Evolutionary conservation across 2,888 invertebrate species (phyloP).

Genomic region (Agonopterix subpropinquella): DNA sequence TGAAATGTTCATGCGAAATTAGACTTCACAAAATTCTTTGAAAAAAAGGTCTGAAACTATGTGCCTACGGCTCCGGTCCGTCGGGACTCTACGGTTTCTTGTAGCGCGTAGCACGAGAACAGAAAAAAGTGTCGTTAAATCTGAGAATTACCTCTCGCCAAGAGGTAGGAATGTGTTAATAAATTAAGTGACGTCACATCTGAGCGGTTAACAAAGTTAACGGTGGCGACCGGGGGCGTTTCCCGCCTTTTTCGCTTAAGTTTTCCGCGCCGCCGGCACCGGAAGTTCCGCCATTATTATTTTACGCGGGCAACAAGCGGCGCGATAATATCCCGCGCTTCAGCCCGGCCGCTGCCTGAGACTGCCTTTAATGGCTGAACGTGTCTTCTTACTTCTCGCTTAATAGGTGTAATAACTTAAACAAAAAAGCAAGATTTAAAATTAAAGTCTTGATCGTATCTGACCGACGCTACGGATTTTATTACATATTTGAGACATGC

Average conservation of each 20-base stretch:
- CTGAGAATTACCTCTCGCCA: conserved; percentile 43
- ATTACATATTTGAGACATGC: conserved; percentile 2
- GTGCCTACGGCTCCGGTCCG: conserved; percentile 12
- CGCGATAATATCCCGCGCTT: conserved; percentile 73
- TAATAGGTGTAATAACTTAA: conserved; percentile 73
- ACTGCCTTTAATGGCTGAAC: conserved; percentile 65
- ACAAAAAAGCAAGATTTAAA: conserved; percentile 58
- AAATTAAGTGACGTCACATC: conserved; percentile 75
- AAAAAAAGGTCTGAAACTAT: too few species aligned
- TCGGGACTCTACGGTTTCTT: conserved; percentile 28
- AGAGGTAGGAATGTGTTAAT: conserved; percentile 66
- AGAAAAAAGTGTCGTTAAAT: conserved; percentile 57
- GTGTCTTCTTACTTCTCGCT: conserved; percentile 70
- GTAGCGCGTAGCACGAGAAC: conserved; percentile 46
- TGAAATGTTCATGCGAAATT: too few species aligned
- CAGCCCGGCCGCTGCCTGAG: conserved; percentile 48
- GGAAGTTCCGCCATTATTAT: conserved; percentile 77
- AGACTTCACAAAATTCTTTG: too few species aligned
- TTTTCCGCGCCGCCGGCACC: conserved; percentile 74
- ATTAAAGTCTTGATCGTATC: conserved; percentile 34
- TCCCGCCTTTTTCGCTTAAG: conserved; percentile 70
- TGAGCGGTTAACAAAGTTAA: conserved; percentile 62
- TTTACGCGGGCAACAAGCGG: conserved; percentile 77
- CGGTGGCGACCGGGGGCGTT: conserved; percentile 63
- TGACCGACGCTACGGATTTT: conserved; percentile 8